Conservation (phyloP, 2,888 invertebrate genomes). For the Leucophenga maculata region DNA sequence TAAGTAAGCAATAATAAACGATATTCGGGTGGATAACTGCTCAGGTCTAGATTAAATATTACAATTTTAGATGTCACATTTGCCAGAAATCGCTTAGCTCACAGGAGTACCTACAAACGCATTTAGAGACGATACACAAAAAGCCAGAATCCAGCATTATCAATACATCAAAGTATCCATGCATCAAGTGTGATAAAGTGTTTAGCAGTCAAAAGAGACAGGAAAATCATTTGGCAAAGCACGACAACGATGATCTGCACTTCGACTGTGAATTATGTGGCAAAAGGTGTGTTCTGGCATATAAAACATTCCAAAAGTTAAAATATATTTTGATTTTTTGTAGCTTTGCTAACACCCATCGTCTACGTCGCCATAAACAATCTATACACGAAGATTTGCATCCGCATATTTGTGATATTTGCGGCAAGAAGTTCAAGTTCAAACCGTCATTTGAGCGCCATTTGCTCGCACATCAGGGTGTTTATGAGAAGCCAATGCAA, state of each 20-base stretch:
- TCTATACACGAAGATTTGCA: conserved; percentile 62
- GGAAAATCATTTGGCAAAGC: conserved; percentile 51
- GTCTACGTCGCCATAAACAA: conserved; percentile 59
- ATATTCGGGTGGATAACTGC: no score
- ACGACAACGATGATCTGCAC: conserved; percentile 55
- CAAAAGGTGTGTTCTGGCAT: conserved; percentile 42
- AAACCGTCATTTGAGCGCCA: conserved; percentile 65
- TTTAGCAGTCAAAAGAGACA: conserved; percentile 54
- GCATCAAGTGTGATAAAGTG: conserved; percentile 54
- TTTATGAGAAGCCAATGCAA: conserved; percentile 62
- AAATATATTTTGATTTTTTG: background rate
- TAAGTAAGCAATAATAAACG: conserved; percentile 47
- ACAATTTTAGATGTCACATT: conserved; percentile 45
- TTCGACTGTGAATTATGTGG: conserved; percentile 53
- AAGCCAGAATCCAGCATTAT: conserved; percentile 48
- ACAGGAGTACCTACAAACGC: conserved; percentile 55
- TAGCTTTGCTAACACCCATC: conserved; percentile 60
- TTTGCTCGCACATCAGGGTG: conserved; percentile 61
- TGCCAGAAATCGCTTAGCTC: conserved; percentile 57
- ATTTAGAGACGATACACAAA: conserved; percentile 57
- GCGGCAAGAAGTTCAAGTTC: conserved; percentile 66
- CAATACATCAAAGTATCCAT: conserved; percentile 52
- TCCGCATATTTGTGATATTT: conserved; percentile 64
- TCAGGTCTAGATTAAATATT: background rate
- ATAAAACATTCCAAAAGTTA: no score